A percentile compares a stretch with the other conserved stretches of the same genome.
These are phyloP conservation scores for Mactromeris polynyma DNA, from an alignment of 2,888 invertebrate genomes.

Conservation along the genomic window DNA sequence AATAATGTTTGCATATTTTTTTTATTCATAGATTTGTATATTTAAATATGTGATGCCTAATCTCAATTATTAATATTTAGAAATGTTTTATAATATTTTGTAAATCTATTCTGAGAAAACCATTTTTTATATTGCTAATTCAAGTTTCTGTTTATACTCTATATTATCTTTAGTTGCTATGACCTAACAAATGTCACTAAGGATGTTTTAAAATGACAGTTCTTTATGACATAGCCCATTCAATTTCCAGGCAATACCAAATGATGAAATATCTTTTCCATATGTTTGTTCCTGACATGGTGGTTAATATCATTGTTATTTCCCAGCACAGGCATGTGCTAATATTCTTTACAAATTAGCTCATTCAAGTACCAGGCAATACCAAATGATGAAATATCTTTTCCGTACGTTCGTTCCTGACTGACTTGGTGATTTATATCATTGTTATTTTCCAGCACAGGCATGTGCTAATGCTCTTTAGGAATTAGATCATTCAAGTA, in stretches of 20 bases:
- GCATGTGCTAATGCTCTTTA: neutral
- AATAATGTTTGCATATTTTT: neutral
- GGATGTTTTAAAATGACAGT: too few relatives aligned
- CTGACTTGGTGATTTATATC: neutral
- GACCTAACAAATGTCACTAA: too few relatives aligned
- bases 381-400: neutral
- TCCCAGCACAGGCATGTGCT: slow-evolving; percentile 2
- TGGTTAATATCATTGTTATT: neutral
- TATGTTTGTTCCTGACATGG: neutral
- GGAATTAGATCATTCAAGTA: neutral
- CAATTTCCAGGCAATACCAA: too few relatives aligned
- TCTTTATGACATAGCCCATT: too few relatives aligned
- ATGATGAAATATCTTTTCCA: neutral
- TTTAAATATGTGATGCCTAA: too few relatives aligned
- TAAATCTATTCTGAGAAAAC: too few relatives aligned
- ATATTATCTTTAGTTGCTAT: too few relatives aligned
- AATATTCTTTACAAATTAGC: neutral
- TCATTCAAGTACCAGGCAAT: neutral
- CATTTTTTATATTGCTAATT: too few relatives aligned
- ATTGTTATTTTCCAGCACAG: neutral
- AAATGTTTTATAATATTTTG: too few relatives aligned
- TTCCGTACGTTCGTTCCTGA: neutral
- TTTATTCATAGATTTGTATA: too few relatives aligned
- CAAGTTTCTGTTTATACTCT: too few relatives aligned
- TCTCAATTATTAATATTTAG: too few relatives aligned